Evolutionary conservation across 2,113 vertebrate species (phyloP).

Genomic region (Pterocles burchelli): DNA sequence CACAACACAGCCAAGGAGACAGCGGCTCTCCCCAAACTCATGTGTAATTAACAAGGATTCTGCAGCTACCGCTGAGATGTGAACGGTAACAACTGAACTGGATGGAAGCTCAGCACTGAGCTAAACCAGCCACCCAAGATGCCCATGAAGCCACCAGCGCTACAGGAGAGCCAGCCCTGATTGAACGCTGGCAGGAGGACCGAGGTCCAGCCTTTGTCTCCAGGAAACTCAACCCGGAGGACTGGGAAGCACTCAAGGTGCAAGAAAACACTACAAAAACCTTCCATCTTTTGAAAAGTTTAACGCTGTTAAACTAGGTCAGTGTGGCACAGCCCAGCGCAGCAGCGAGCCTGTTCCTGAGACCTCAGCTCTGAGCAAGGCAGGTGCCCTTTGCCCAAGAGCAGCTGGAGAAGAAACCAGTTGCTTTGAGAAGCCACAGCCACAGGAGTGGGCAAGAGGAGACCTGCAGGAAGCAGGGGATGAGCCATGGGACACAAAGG

Average conservation of each 20-base stretch:
- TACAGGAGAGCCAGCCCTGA: not conserved
- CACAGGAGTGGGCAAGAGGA: accelerated
- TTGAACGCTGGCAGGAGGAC: accelerated
- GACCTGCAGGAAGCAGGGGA: not conserved
- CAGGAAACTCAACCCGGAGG: not conserved
- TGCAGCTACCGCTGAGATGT: not conserved
- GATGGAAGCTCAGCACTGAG: not conserved
- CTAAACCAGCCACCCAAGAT: not conserved
- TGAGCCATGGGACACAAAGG: not conserved
- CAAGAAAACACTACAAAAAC: not conserved
- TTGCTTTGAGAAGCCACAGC: not conserved
- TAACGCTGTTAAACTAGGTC: not conserved
- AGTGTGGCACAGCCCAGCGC: accelerated
- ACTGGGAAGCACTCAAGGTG: not conserved
- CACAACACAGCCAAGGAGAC: not conserved
- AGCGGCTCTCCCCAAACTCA: not conserved
- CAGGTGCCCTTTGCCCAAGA: not conserved
- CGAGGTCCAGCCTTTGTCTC: not conserved
- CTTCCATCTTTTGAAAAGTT: not conserved
- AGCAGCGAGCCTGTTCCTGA: accelerated
- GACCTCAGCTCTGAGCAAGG: not conserved
- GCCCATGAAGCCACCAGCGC: accelerated
- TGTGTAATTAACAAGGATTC: not conserved
- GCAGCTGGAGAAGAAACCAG: not conserved
- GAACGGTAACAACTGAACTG: accelerated